Evolutionary conservation across 2,113 vertebrate species (phyloP), one percentile per base, ranked within the genome.

Genomic region (Oreochromis spilurus): DNA sequence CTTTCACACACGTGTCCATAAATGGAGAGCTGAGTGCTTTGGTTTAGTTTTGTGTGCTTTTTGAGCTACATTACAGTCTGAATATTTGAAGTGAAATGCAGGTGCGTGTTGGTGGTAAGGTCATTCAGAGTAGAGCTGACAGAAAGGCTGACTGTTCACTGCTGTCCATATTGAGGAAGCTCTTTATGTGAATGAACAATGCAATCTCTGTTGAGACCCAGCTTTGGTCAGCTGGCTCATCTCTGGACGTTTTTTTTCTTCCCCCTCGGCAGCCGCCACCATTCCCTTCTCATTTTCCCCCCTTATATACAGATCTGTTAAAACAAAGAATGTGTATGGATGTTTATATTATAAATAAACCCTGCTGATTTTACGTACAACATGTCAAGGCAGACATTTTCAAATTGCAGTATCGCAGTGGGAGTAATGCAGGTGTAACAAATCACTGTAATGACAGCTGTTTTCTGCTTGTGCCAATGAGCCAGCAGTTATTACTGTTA

Each of bases 121-220:
- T 94, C 90, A 62, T 60, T 84, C 40, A 45, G 65, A 89, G 86
- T 21, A 5, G 89, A 72, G 19, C 81, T 50, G 67, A 93, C 86
- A 96, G 93, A 94, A 90, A 95, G 91, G 84, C 91, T 14, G 92
- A 89, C 90, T 96, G 95, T 96, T 95, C 93, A 87, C 94, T 84
- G 75, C 84, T 82, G 81, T 94, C 91, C 91, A 70, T 84, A 62
- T 89, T 89, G 89, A 93, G 86, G 89, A 90, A 92, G 87, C 88
- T 89, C 90, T 94, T 92, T 93, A 91, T 93, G 81, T 85, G 89
- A 88, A 72, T 43, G 88, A 95, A 96, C 95, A 96, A 96, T 94
- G 91, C 17, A 3, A 81, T 89, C 95, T 94, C 90, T 96, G 94
- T 96, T 89, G 36, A 83, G 89, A 75, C 75, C 57, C 84, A 54